Percentiles rank a stretch among this genome's conserved stretches.
phyloP scores from a whole-genome alignment of 1,140 invertebrate species.

The Camponotus vicinus region DNA sequence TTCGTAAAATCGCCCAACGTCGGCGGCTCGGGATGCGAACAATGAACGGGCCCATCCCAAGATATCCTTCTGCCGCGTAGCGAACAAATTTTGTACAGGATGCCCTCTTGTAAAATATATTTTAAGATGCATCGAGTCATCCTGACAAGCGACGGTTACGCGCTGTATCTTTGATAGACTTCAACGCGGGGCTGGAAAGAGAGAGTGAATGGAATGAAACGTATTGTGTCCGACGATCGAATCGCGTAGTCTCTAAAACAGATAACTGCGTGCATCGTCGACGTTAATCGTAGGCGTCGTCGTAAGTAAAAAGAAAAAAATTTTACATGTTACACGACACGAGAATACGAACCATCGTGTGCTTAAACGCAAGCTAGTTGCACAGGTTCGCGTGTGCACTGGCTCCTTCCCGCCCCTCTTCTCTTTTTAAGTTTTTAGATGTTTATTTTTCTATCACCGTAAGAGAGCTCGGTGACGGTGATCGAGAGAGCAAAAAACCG shows the following conservation, averaged over 20 bases:
- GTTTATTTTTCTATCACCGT: slow-evolving; percentile 79
- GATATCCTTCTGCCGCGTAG: slow-evolving; percentile 17
- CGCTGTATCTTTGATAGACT: neutral
- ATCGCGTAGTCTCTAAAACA: slow-evolving; percentile 6
- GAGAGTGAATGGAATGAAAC: neutral
- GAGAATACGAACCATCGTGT: slow-evolving; percentile 61
- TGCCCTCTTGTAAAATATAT: slow-evolving; percentile 58
- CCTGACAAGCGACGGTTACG: slow-evolving; percentile 25
- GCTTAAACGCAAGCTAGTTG: slow-evolving; percentile 66
- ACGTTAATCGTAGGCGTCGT: slow-evolving; percentile 31
- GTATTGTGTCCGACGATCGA: slow-evolving; percentile 28
- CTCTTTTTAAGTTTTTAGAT: slow-evolving; percentile 83
- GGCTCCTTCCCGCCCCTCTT: slow-evolving; percentile 41
- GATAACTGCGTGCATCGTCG: slow-evolving; percentile 30
- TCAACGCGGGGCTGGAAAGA: neutral
- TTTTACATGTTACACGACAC: slow-evolving; percentile 49
- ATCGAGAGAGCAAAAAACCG: slow-evolving; percentile 48
- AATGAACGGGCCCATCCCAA: slow-evolving; percentile 52
- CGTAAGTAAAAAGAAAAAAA: slow-evolving; percentile 9
- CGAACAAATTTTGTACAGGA: slow-evolving; percentile 54
- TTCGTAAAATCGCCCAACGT: slow-evolving; percentile 37
- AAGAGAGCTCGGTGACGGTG: slow-evolving; percentile 23
- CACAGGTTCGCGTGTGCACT: slow-evolving; percentile 66
- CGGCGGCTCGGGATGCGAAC: slow-evolving; percentile 54
- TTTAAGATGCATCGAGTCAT: slow-evolving; percentile 53